Conservation (phyloP, 1,140 invertebrate species). For the Halictus rubicundus region DNA sequence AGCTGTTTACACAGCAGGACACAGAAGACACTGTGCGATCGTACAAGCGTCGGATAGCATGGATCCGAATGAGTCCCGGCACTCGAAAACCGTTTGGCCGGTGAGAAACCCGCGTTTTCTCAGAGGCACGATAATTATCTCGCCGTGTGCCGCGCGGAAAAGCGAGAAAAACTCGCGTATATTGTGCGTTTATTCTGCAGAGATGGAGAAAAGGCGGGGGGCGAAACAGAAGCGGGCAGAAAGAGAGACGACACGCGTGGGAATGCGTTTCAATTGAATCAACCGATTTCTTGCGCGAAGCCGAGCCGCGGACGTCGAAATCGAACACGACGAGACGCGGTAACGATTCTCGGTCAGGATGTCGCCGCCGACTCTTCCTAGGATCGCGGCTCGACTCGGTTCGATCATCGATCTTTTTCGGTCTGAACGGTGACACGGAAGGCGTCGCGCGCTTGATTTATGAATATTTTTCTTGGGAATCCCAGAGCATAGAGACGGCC, state of each 20-base stretch:
- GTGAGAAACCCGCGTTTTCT: conserved; percentile 35
- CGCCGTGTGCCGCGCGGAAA: no score
- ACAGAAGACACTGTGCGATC: neutral
- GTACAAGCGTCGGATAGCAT: neutral
- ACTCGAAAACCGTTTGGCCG: conserved; percentile 3
- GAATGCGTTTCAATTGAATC: conserved; percentile 70
- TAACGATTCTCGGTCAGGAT: conserved; percentile 68
- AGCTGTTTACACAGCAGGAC: conserved; percentile 4
- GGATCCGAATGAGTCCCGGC: conserved; percentile 18
- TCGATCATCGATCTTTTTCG: conserved; percentile 44
- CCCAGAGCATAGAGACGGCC: neutral
- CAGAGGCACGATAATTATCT: conserved; percentile 33
- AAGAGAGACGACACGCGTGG: conserved; percentile 55
- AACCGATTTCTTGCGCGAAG: conserved; percentile 57
- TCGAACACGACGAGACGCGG: conserved; percentile 32
- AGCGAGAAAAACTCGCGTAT: neutral
- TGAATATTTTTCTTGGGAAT: conserved; percentile 37
- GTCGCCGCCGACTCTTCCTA: conserved; percentile 62
- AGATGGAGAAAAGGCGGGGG: neutral
- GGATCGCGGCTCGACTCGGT: conserved; percentile 33
- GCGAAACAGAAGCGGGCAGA: conserved; percentile 2
- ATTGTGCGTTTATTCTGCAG: neutral
- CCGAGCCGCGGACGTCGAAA: conserved; percentile 51
- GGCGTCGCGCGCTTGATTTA: conserved; percentile 44
- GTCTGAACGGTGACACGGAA: conserved; percentile 31